Percentiles rank a stretch among this genome's conserved stretches.
phyloP scores from a whole-genome alignment of 2,888 invertebrate genomes.

The Leistus spinibarbis region DNA sequence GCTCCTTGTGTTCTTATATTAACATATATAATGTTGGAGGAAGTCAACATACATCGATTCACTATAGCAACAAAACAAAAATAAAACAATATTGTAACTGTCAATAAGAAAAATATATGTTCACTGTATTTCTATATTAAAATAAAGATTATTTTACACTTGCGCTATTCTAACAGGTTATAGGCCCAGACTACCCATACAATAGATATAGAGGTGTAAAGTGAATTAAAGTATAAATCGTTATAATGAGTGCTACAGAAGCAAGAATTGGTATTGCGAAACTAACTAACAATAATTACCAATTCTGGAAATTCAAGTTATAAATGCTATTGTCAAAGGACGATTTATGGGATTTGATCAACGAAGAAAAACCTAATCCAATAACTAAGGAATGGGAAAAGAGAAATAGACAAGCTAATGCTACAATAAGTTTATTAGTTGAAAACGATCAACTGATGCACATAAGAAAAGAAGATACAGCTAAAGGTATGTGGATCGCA shows the following conservation, averaged over 20 bases:
- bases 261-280: not conserved
- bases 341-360: conserved; percentile 5
- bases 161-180: not conserved
- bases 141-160: no score
- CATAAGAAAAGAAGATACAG: conserved; percentile 8
- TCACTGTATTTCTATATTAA: no score
- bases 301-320: conserved; percentile 16
- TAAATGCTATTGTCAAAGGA: conserved; percentile 7
- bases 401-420: no score
- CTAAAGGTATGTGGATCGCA: conserved; percentile 7
- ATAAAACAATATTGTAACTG: no score
- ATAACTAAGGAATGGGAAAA: no score
- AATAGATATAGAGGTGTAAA: not conserved
- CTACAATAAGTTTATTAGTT: no score
- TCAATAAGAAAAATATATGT: no score
- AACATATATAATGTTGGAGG: no score
- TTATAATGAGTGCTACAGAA: no score
- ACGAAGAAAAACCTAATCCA: conserved; percentile 5
- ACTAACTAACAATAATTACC: conserved; percentile 2
- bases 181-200: not conserved
- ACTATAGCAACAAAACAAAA: no score
- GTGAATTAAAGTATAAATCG: not conserved
- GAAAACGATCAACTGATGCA: conserved; percentile 10
- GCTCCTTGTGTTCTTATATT: no score
- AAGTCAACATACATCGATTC: no score